A percentile compares a stretch with the other conserved stretches of the same genome.
Evolutionary conservation across 2,888 invertebrate genomes (phyloP).

Genomic region (Unio delphinus): DNA sequence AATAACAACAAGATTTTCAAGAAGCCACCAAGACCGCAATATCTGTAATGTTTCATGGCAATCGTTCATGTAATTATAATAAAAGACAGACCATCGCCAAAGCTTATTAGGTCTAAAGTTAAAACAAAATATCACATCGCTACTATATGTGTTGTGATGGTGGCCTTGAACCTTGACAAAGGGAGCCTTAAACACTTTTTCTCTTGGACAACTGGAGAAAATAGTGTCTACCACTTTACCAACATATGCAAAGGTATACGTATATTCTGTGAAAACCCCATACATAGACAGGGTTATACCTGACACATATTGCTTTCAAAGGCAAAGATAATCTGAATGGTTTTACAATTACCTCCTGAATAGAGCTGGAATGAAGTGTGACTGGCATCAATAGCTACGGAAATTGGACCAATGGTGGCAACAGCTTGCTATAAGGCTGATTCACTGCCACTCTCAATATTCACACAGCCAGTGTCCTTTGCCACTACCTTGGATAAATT

Average conservation of each 20-base stretch:
- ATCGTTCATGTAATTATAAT: too few relatives aligned
- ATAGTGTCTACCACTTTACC: background rate
- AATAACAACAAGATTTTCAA: too few relatives aligned
- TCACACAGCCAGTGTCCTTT: conserved; percentile 48
- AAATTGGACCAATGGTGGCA: conserved; percentile 76
- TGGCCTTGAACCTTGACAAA: too few relatives aligned
- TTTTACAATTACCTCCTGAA: conserved; percentile 36
- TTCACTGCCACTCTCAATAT: conserved; percentile 51
- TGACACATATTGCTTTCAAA: background rate
- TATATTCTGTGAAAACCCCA: too few relatives aligned
- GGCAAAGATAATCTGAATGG: background rate
- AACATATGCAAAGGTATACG: too few relatives aligned
- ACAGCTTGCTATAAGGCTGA: conserved; percentile 46
- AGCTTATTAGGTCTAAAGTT: too few relatives aligned
- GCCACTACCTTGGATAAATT: conserved; percentile 31
- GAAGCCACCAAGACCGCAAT: too few relatives aligned
- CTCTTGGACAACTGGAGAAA: background rate
- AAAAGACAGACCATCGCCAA: too few relatives aligned
- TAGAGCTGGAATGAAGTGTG: conserved; percentile 73
- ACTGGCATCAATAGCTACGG: conserved; percentile 91
- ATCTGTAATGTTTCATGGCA: too few relatives aligned
- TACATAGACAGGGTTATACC: background rate
- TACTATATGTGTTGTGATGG: too few relatives aligned
- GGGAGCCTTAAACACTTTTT: too few relatives aligned
- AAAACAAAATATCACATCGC: too few relatives aligned